These are phyloP conservation scores for Pavo muticus DNA, from an alignment of 2,113 vertebrate species.

Conservation along the genomic window DNA sequence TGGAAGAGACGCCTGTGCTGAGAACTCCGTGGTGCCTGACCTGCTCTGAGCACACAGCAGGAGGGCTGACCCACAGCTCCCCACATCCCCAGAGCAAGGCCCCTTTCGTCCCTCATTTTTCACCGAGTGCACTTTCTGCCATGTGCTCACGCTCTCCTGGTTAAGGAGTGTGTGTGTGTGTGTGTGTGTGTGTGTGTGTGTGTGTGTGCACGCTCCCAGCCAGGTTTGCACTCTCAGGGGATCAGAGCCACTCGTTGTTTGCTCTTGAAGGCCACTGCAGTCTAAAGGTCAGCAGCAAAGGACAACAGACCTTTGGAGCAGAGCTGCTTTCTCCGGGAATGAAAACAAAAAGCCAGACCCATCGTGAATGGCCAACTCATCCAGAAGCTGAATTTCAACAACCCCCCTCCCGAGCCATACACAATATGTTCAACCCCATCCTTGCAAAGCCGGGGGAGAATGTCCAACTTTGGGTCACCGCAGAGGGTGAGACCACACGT, in stretches of 20 bases:
- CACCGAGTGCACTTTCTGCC: not conserved
- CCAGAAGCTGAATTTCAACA: not conserved
- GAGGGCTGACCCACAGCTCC: not conserved
- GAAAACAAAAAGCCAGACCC: not conserved
- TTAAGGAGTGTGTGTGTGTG: not conserved
- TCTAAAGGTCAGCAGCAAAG: conserved; percentile 46
- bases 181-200: fast-evolving
- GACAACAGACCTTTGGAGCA: conserved; percentile 57
- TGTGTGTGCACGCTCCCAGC: not conserved
- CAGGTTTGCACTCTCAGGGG: not conserved
- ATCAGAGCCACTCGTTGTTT: not conserved
- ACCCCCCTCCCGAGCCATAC: fast-evolving
- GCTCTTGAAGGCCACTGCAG: not conserved
- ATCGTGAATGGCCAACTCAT: not conserved
- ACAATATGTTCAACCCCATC: fast-evolving
- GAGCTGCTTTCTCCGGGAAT: not conserved
- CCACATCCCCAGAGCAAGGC: not conserved
- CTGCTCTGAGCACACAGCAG: not conserved
- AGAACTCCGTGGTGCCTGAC: fast-evolving
- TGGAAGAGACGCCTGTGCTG: not conserved
- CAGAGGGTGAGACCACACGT: not conserved
- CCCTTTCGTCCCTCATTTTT: not conserved
- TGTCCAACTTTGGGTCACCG: fast-evolving
- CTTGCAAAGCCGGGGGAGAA: not conserved
- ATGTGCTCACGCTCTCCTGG: not conserved